phyloP scores from a whole-genome alignment of 1,140 invertebrate genomes.

The Lepidurus couesii region DNA sequence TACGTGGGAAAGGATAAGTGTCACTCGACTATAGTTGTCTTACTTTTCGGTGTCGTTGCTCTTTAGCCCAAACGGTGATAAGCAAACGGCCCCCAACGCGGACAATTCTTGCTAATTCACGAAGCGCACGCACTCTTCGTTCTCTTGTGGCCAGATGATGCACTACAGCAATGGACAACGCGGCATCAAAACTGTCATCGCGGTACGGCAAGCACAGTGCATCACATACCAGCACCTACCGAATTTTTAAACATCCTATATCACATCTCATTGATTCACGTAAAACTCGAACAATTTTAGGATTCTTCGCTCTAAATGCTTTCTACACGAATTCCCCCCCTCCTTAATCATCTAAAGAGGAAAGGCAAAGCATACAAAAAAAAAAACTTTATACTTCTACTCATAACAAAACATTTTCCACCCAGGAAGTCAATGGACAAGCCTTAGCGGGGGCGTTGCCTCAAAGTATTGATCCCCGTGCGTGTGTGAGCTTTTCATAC shows the following conservation, averaged over 20 bases:
- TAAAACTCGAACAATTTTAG: background rate
- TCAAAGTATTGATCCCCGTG: slow-evolving; percentile 18
- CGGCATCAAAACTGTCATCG: slow-evolving; percentile 88
- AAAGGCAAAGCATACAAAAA: background rate
- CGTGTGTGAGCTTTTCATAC: slow-evolving; percentile 18
- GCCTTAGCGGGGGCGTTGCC: slow-evolving; percentile 20
- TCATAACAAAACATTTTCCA: slow-evolving; percentile 20
- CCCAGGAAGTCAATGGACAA: slow-evolving; percentile 21
- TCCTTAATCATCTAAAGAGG: background rate
- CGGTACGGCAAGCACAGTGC: slow-evolving; percentile 83
- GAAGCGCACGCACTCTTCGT: slow-evolving; percentile 74
- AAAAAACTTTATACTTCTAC: background rate
- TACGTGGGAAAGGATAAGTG: no score
- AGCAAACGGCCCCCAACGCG: slow-evolving; percentile 85
- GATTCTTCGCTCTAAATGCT: background rate
- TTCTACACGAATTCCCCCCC: background rate
- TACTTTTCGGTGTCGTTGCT: slow-evolving; percentile 80
- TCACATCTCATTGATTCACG: background rate
- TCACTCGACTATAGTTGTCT: background rate
- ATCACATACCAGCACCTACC: slow-evolving; percentile 77
- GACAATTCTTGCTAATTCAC: slow-evolving; percentile 79
- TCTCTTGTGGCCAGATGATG: slow-evolving; percentile 91
- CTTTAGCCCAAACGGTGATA: slow-evolving; percentile 95
- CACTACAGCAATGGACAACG: slow-evolving; percentile 87
- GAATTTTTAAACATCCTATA: background rate